These are phyloP conservation scores for Parnassius glacialis DNA, from an alignment of 2,888 invertebrate species.

Conservation along the genomic window DNA sequence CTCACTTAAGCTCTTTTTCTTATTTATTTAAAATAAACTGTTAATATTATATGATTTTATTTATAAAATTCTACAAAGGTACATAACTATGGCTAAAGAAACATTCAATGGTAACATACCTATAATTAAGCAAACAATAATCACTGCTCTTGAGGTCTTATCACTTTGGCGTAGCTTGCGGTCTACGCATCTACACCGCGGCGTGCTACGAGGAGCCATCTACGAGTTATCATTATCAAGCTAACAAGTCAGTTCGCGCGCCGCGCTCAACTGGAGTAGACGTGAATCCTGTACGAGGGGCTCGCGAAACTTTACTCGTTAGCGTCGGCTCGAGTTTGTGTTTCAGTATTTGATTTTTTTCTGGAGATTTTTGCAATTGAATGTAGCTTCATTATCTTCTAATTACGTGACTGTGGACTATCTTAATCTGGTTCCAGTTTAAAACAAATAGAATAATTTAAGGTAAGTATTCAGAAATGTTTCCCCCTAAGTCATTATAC, in stretches of 20 bases:
- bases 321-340: background rate
- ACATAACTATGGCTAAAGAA: too few relatives aligned
- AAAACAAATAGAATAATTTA: background rate
- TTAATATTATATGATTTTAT: too few relatives aligned
- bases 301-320: constrained; percentile 28
- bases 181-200: constrained; percentile 10
- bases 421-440: background rate
- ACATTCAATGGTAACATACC: too few relatives aligned
- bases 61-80: too few relatives aligned
- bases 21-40: too few relatives aligned
- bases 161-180: constrained; percentile 14
- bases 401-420: background rate
- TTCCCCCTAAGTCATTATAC: too few relatives aligned
- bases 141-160: constrained; percentile 12
- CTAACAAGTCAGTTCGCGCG: constrained; percentile 31
- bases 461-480: constrained; percentile 7
- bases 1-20: too few relatives aligned
- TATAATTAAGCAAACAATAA: background rate
- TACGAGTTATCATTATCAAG: constrained; percentile 25
- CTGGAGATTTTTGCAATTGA: background rate
- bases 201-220: constrained; percentile 11
- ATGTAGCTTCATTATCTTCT: background rate
- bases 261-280: constrained; percentile 27
- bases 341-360: background rate
- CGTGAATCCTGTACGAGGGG: constrained; percentile 15